Evolutionary conservation across 1,140 invertebrate genomes (phyloP).

Genomic region (Macrotrachela quadricornifera): DNA sequence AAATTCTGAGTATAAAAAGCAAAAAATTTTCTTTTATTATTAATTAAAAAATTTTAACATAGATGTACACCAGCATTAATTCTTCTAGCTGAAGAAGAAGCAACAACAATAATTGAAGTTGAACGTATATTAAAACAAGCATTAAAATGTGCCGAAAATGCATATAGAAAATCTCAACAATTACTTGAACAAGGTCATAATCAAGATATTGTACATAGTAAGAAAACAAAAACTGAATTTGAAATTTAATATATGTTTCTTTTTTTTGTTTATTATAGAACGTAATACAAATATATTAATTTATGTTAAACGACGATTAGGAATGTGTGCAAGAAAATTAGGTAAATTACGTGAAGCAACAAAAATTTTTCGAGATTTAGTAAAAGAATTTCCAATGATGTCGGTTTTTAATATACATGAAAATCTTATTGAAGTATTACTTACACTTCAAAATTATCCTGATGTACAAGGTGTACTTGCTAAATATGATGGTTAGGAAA

Average conservation of each 20-base stretch:
- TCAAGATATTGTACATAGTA: constrained; percentile 56
- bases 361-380: constrained; percentile 87
- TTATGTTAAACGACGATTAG: constrained; percentile 72
- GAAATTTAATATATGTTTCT: not conserved
- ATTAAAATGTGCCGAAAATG: constrained; percentile 61
- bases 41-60: not conserved
- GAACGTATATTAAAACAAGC: constrained; percentile 69
- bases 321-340: constrained; percentile 85
- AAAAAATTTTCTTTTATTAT: not conserved
- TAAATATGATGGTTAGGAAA: constrained; percentile 54
- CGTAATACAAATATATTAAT: constrained; percentile 84
- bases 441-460: constrained; percentile 86
- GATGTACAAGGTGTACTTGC: constrained; percentile 86
- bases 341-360: constrained; percentile 72
- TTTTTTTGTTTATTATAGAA: constrained; percentile 32
- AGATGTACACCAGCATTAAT: constrained; percentile 73
- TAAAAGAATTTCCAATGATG: constrained; percentile 90
- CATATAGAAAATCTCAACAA: constrained; percentile 58
- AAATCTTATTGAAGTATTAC: constrained; percentile 77
- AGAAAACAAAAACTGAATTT: constrained; percentile 12
- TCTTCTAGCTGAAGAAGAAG: constrained; percentile 82
- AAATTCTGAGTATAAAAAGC: constrained; percentile 50
- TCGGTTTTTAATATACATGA: constrained; percentile 87
- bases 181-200: constrained; percentile 50
- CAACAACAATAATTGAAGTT: constrained; percentile 59